A percentile compares a stretch with the other conserved stretches of the same genome.
Conservation (phyloP, 2,113 vertebrate species). For the Neopipo cinnamomea region DNA sequence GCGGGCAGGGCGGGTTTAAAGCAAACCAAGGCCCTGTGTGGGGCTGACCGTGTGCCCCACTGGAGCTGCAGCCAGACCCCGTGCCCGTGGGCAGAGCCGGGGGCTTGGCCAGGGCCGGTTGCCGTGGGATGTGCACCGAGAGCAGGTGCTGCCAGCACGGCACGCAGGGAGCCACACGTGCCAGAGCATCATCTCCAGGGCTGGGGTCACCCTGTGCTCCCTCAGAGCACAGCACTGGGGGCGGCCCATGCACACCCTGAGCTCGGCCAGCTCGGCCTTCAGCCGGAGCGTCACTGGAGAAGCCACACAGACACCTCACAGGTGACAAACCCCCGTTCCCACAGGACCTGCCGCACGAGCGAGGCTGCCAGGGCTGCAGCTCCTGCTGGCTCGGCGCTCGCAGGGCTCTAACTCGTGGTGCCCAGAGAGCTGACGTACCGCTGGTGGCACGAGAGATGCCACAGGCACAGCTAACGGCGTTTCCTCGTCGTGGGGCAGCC, state of each 20-base stretch:
- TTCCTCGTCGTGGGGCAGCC: rapidly evolving
- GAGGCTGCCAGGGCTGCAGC: rapidly evolving
- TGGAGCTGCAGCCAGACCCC: neutral
- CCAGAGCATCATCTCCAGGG: neutral
- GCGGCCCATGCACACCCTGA: neutral
- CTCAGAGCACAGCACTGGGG: neutral
- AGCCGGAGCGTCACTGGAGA: rapidly evolving
- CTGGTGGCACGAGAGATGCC: neutral
- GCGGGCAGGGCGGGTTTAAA: neutral
- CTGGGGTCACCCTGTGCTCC: neutral
- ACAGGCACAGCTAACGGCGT: neutral
- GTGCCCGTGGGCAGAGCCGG: rapidly evolving
- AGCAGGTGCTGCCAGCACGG: neutral
- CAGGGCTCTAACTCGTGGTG: neutral
- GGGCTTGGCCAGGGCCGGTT: neutral
- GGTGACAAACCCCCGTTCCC: no score
- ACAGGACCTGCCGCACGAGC: neutral
- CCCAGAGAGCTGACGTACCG: neutral
- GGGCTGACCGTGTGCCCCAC: neutral
- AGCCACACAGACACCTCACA: rapidly evolving
- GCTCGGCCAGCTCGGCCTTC: neutral
- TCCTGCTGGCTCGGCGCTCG: neutral
- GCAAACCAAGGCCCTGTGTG: neutral
- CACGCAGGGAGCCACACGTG: rapidly evolving
- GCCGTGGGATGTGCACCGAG: neutral